Evolutionary conservation across 2,888 invertebrate species (phyloP).

Genomic region (Choristoneura rosaceana): DNA sequence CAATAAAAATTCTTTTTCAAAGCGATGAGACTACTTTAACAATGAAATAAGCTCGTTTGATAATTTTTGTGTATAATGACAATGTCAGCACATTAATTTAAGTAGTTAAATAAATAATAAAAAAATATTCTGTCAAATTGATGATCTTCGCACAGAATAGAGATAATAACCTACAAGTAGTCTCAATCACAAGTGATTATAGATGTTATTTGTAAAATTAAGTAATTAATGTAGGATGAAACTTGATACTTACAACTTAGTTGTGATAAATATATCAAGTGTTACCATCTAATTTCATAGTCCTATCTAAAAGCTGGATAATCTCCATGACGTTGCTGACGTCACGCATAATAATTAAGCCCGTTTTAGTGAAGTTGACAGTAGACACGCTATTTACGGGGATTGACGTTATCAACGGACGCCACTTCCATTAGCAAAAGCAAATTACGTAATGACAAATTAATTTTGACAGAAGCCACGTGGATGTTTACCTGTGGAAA

Average conservation of each 20-base stretch:
- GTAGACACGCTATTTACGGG: constrained; percentile 70
- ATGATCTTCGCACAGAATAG: no score
- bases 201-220: no score
- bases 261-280: not conserved
- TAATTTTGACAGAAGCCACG: constrained; percentile 45
- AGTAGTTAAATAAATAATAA: no score
- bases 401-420: constrained; percentile 76
- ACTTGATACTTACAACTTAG: not conserved
- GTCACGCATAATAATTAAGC: constrained; percentile 69
- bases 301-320: constrained; percentile 70
- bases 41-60: no score
- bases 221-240: not conserved
- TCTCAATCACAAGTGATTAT: no score
- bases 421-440: constrained; percentile 71
- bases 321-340: constrained; percentile 66
- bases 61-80: no score
- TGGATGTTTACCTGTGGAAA: constrained; percentile 27
- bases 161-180: no score
- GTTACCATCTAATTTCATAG: constrained; percentile 44
- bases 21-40: no score
- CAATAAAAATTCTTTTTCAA: not conserved
- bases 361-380: constrained; percentile 70
- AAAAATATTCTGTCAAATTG: no score
- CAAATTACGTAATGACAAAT: constrained; percentile 54
- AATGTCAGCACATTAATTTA: no score